Conservation (phyloP, 2,888 invertebrate species). For the Anorthoa munda region DNA sequence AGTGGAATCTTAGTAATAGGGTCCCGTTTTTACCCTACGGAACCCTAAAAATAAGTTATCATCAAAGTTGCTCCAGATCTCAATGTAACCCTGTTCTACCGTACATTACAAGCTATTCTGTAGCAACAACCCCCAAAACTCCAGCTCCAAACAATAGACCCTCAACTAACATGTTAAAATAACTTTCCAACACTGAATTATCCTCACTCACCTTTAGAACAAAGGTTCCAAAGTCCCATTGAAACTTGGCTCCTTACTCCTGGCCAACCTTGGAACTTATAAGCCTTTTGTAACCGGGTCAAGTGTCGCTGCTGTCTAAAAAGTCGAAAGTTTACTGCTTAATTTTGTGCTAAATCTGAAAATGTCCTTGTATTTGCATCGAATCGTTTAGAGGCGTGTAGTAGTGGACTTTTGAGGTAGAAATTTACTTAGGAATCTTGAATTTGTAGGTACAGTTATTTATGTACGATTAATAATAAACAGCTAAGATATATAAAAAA, state of each 20-base stretch:
- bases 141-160: not conserved
- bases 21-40: no score
- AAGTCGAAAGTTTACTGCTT: slow-evolving; percentile 23
- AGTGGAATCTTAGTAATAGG: no score
- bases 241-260: slow-evolving; percentile 50
- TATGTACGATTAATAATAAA: not conserved
- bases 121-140: not conserved
- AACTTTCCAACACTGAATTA: slow-evolving; percentile 17
- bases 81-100: no score
- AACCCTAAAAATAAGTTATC: no score
- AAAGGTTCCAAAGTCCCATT: slow-evolving; percentile 31
- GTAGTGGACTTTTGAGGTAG: not conserved
- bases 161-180: not conserved
- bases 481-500: not conserved
- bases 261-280: slow-evolving; percentile 57
- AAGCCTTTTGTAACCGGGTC: slow-evolving; percentile 60
- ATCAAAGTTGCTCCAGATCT: no score
- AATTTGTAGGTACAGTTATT: not conserved
- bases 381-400: slow-evolving; percentile 3
- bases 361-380: slow-evolving; percentile 32
- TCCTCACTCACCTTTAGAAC: slow-evolving; percentile 22
- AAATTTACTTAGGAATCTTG: slow-evolving; percentile 8
- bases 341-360: slow-evolving; percentile 38
- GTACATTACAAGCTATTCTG: no score
- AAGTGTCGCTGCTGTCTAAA: slow-evolving; percentile 42